These are phyloP conservation scores for Menura novaehollandiae DNA, from an alignment of 2,113 vertebrate genomes.

Conservation along the genomic window DNA sequence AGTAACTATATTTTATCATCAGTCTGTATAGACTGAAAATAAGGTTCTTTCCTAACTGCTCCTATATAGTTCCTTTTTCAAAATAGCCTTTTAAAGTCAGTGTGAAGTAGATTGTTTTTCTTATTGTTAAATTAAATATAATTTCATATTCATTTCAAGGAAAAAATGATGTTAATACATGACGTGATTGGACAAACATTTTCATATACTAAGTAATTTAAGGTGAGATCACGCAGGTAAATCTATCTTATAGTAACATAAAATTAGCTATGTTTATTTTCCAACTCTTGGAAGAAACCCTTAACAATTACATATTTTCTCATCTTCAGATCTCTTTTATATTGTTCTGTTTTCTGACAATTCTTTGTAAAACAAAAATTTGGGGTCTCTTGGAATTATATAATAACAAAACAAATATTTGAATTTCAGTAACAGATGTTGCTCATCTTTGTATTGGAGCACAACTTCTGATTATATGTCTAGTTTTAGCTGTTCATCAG, in stretches of 20 bases:
- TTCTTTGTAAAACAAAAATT: neutral
- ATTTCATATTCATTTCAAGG: neutral
- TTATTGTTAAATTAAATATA: neutral
- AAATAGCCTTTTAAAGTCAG: neutral
- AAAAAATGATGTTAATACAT: neutral
- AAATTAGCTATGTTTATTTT: neutral
- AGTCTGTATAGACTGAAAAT: neutral
- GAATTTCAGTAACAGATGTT: neutral
- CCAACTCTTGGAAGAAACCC: neutral
- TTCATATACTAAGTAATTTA: neutral
- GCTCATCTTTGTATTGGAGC: neutral
- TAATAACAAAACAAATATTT: neutral
- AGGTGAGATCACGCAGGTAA: neutral
- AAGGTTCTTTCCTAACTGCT: neutral
- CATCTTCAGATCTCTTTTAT: neutral
- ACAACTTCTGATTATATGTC: neutral
- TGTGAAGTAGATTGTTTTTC: neutral
- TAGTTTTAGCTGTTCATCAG: slow-evolving; percentile 51
- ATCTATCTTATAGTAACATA: neutral
- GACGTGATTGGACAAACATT: neutral
- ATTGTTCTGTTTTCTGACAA: neutral
- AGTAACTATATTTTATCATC: neutral
- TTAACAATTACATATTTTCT: neutral
- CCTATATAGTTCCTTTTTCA: neutral
- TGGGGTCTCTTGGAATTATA: neutral